Base-by-base conservation (phyloP, 1,140 invertebrate genomes). In the Drosophila ohnishii region DNA sequence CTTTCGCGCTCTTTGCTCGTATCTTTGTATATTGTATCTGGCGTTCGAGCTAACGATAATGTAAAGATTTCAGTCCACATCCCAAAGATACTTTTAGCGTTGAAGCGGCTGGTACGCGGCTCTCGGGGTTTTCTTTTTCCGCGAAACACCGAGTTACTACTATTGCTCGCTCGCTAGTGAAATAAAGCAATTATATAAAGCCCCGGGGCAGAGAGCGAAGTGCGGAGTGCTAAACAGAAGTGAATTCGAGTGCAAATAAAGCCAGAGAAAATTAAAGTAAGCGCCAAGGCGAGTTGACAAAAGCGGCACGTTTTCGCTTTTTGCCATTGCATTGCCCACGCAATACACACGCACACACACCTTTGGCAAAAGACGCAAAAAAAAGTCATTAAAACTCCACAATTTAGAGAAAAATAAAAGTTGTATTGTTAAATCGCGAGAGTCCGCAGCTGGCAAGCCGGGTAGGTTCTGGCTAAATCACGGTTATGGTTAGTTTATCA, bases 231-330 rank as follows among this genome's bases (percentile, higher is more conserved):
- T 2, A 30, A 34, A 9, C 8, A 59, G 11, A n/a, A 70, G 65
- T 50, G 70, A 51, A 51, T 51, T 39, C 35, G 61, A 70, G 62
- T 64, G 50, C 40, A 22, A 40, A 53, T 37, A 53, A 69, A 47
- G 45, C 56, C 35, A 58, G 51, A 47, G 64, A 79, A 83, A 83
- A 78, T 72, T 70, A 70, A 79, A 63, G 78, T 80, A 82, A 74
- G 62, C 76, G 64, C 50, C 66, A 74, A 81, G 56, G 66, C 77
- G 62, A 78, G 48, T 82, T 78, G 84, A 83, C 84, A 87, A 84
- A 77, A 84, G 76, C 59, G 73, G 73, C 84, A 84, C 84, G 84
- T 88, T 88, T 88, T 79, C 74, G 84, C 84, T 88, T 88, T 88
- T 70, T 84, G 61, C 61, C 65, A 66, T 71, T 65, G 74, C 39